A percentile compares a stretch with the other conserved stretches of the same genome.
Evolutionary conservation across 2,888 invertebrate genomes (phyloP).

Genomic region (Microplitis manilae): DNA sequence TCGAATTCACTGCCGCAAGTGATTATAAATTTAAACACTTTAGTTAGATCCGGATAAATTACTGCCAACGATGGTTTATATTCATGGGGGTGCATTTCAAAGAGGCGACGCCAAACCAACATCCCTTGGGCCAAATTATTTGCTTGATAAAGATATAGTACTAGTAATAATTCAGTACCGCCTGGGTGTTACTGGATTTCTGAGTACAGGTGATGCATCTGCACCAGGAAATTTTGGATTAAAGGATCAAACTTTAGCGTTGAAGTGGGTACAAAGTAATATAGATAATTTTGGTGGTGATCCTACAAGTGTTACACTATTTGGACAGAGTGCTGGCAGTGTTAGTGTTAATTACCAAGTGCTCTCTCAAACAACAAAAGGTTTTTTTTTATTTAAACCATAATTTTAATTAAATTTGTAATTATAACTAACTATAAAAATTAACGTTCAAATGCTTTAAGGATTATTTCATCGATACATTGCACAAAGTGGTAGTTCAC

Average conservation of each 20-base stretch:
- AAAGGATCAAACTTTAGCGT: conserved; percentile 54
- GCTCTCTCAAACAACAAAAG: conserved; percentile 45
- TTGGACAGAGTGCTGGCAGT: conserved; percentile 52
- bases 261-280: conserved; percentile 52
- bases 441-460: conserved; percentile 14
- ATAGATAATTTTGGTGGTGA: conserved; percentile 52
- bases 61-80: conserved; percentile 54
- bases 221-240: conserved; percentile 55
- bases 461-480: conserved; percentile 54
- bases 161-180: conserved; percentile 57
- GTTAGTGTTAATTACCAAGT: conserved; percentile 51
- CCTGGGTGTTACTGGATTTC: conserved; percentile 54
- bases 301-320: conserved; percentile 50
- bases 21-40: background rate
- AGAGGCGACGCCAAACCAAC: conserved; percentile 40
- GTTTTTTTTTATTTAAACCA: conserved; percentile 26
- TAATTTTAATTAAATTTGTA: background rate
- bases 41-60: conserved; percentile 39
- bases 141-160: conserved; percentile 55
- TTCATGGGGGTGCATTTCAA: conserved; percentile 52
- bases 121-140: conserved; percentile 48
- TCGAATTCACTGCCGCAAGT: background rate
- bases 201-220: conserved; percentile 52
- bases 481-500: conserved; percentile 50
- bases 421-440: background rate